Evolutionary conservation across 1,140 invertebrate genomes (phyloP).

Genomic region (Matsumurasca onukii): DNA sequence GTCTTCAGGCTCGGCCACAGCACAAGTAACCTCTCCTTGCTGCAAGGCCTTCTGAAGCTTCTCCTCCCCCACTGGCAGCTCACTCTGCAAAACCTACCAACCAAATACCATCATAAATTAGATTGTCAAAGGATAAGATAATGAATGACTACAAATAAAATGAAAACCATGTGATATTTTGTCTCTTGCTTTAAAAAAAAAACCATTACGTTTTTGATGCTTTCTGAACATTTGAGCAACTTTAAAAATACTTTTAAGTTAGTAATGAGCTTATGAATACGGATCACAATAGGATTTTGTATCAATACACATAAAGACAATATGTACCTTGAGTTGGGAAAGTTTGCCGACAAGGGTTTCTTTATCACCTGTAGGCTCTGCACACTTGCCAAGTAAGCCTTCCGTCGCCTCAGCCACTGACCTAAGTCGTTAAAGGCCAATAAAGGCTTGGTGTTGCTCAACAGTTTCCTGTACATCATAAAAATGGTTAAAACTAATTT

Average conservation of each 20-base stretch:
- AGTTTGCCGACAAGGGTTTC: slow-evolving; percentile 83
- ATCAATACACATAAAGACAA: neutral
- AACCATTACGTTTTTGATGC: too few relatives aligned
- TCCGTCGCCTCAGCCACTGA: slow-evolving; percentile 88
- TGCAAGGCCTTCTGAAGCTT: slow-evolving; percentile 80
- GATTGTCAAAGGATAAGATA: neutral
- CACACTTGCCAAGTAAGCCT: slow-evolving; percentile 89
- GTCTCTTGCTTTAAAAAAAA: too few relatives aligned
- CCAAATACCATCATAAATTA: neutral
- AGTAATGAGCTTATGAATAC: neutral
- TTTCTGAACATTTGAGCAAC: too few relatives aligned
- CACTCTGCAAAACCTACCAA: slow-evolving; percentile 66
- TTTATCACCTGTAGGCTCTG: slow-evolving; percentile 91
- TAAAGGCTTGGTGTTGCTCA: slow-evolving; percentile 85
- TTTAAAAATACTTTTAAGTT: neutral
- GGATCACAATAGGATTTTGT: neutral
- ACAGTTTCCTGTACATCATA: slow-evolving; percentile 71
- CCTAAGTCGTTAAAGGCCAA: slow-evolving; percentile 89
- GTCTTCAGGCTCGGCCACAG: slow-evolving; percentile 80
- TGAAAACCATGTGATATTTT: too few relatives aligned
- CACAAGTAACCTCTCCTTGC: slow-evolving; percentile 79
- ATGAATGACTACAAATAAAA: too few relatives aligned
- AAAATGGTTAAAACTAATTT: neutral
- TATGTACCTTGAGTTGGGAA: slow-evolving; percentile 67
- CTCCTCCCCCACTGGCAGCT: slow-evolving; percentile 74